Evolutionary conservation across 1,140 invertebrate genomes (phyloP).

Genomic region (Diabrotica undecimpunctata): DNA sequence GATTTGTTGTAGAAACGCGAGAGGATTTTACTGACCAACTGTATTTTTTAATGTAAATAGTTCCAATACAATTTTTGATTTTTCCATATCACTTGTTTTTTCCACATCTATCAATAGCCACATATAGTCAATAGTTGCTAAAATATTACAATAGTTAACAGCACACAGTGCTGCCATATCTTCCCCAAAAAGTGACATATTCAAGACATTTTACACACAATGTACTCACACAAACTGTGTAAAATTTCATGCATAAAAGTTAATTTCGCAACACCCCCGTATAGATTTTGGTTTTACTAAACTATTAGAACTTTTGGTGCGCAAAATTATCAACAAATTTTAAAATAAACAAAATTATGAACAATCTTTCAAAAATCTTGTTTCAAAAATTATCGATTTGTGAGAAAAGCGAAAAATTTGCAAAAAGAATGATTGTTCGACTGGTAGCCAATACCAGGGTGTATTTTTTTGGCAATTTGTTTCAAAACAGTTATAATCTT

Average conservation of each 20-base stretch:
- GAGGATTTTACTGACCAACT: too few relatives aligned
- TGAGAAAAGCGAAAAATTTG: neutral
- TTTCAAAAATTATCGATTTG: too few relatives aligned
- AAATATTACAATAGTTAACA: conserved; percentile 41
- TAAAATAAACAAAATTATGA: neutral
- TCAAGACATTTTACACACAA: conserved; percentile 32
- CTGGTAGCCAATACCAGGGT: conserved; percentile 11
- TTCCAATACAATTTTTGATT: conserved; percentile 31
- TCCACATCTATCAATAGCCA: conserved; percentile 37
- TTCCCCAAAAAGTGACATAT: conserved; percentile 46
- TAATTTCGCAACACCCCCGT: conserved; percentile 17
- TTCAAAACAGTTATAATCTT: conserved; percentile 9
- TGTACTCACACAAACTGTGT: conserved; percentile 24
- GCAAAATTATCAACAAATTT: neutral
- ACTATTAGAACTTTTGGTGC: neutral
- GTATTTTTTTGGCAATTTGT: conserved; percentile 34
- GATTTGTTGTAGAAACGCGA: too few relatives aligned
- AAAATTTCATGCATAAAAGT: conserved; percentile 25
- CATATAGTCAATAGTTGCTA: conserved; percentile 40
- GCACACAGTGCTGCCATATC: conserved; percentile 34
- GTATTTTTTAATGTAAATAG: conserved; percentile 5
- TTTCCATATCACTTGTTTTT: conserved; percentile 22
- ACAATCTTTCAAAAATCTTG: neutral
- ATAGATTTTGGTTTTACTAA: conserved; percentile 4
- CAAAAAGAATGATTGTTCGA: neutral